Conservation (phyloP, 2,113 vertebrate species). For the Microtus richardsoni region DNA sequence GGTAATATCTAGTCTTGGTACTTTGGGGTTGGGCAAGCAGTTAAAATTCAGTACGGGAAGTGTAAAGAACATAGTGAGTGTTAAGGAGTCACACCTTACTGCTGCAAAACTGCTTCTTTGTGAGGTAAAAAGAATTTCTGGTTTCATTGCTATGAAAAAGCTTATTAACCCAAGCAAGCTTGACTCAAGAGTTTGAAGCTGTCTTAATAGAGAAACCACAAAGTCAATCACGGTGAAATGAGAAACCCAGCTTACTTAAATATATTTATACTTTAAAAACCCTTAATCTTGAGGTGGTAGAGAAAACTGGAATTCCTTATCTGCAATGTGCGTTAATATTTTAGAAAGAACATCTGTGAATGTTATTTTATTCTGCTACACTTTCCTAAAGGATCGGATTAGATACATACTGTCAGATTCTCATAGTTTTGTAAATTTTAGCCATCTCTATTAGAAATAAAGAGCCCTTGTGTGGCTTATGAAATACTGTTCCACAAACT, state of each 20-base stretch:
- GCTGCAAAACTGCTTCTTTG: not conserved
- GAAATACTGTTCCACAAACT: constrained; percentile 17
- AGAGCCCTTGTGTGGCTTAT: not conserved
- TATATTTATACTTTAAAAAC: not conserved
- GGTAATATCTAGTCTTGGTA: not conserved
- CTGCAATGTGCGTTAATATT: constrained; percentile 7
- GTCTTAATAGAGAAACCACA: not conserved
- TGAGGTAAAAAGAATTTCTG: not conserved
- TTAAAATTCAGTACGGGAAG: not conserved
- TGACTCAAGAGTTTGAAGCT: constrained; percentile 12
- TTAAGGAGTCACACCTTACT: not conserved
- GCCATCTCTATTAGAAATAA: constrained; percentile 44
- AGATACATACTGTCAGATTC: not conserved
- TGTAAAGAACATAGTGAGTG: not conserved
- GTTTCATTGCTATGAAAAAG: not conserved
- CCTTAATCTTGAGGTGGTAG: not conserved
- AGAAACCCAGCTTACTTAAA: not conserved
- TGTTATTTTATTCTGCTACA: constrained; percentile 21
- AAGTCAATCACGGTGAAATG: not conserved
- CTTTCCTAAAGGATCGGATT: constrained; percentile 47
- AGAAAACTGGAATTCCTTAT: constrained; percentile 42
- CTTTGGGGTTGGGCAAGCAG: not conserved
- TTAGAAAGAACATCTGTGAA: constrained; percentile 31
- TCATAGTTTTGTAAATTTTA: constrained; percentile 34
- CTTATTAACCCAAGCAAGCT: not conserved